A percentile compares a stretch with the other conserved stretches of the same genome.
Evolutionary conservation across 1,140 invertebrate species (phyloP).

Genomic region (Drosophila murphyi): DNA sequence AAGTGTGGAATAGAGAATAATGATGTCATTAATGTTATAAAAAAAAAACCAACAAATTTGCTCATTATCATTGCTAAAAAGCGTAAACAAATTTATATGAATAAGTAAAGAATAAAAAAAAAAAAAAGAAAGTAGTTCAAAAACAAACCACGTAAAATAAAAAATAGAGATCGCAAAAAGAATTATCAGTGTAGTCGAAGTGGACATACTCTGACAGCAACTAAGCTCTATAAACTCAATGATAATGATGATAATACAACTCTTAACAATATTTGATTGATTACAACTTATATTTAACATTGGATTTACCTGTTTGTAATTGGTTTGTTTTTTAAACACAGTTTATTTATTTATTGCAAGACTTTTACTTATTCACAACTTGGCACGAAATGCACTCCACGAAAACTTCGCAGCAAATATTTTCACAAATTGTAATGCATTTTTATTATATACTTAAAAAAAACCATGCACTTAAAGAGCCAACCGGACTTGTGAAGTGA

Average conservation of each 20-base stretch:
- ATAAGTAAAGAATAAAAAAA: background rate
- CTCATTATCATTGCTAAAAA: conserved; percentile 32
- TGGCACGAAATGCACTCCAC: conserved; percentile 9
- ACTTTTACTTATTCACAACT: background rate
- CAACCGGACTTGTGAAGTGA: conserved; percentile 8
- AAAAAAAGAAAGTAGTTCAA: conserved; percentile 28
- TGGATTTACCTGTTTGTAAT: conserved; percentile 8
- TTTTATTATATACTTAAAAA: conserved; percentile 31
- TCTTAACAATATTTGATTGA: too few species aligned
- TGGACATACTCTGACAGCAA: background rate
- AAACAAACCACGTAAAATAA: conserved; percentile 21
- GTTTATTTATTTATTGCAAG: conserved; percentile 9
- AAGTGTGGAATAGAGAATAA: conserved; percentile 17
- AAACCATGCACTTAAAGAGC: conserved; percentile 1
- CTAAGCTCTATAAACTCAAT: too few species aligned
- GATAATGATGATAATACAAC: background rate
- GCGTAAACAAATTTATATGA: background rate
- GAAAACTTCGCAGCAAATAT: conserved; percentile 27
- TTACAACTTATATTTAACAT: background rate
- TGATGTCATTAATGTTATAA: conserved; percentile 40
- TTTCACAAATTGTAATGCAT: conserved; percentile 19
- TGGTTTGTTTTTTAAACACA: conserved; percentile 5
- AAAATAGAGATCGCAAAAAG: conserved; percentile 1
- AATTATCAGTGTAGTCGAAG: conserved; percentile 6
- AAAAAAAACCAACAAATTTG: conserved; percentile 41